Evolutionary conservation across 2,888 invertebrate genomes (phyloP).

Genomic region (Ennomos fuscantarius): DNA sequence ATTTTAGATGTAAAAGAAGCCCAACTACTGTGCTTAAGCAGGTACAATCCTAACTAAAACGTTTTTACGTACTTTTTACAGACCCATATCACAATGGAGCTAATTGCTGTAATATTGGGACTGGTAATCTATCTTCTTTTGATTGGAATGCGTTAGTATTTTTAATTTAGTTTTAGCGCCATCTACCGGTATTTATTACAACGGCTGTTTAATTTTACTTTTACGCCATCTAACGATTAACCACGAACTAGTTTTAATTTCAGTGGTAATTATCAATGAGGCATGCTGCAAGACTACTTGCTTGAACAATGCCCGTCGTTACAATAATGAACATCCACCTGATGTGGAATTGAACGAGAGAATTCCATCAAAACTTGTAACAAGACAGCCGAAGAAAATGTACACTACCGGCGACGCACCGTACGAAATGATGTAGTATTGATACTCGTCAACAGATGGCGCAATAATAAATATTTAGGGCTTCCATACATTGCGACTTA

Average conservation of each 20-base stretch:
- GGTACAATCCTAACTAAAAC: too few species aligned
- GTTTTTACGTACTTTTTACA: not conserved
- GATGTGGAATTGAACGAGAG: conserved; percentile 62
- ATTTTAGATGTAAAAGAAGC: too few species aligned
- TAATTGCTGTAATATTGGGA: conserved; percentile 56
- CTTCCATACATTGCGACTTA: too few species aligned
- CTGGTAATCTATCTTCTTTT: conserved; percentile 59
- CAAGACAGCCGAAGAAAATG: conserved; percentile 34
- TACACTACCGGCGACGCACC: conserved; percentile 37
- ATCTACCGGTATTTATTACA: not conserved
- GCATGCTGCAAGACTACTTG: conserved; percentile 66
- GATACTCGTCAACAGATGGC: conserved; percentile 46
- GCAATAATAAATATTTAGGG: conserved; percentile 11
- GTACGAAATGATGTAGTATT: conserved; percentile 20
- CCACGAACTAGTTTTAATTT: conserved; percentile 46
- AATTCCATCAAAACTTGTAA: conserved; percentile 40
- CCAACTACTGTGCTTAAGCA: too few species aligned
- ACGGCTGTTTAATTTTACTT: not conserved
- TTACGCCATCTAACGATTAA: conserved; percentile 36
- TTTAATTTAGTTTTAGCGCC: conserved; percentile 3
- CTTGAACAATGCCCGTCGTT: conserved; percentile 53
- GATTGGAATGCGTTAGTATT: conserved; percentile 60
- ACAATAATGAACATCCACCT: conserved; percentile 37
- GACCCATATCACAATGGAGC: conserved; percentile 48
- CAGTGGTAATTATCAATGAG: conserved; percentile 70